A percentile compares a stretch with the other conserved stretches of the same genome.
phyloP scores from a whole-genome alignment of 2,888 invertebrate genomes.

The Chorisops tibialis region DNA sequence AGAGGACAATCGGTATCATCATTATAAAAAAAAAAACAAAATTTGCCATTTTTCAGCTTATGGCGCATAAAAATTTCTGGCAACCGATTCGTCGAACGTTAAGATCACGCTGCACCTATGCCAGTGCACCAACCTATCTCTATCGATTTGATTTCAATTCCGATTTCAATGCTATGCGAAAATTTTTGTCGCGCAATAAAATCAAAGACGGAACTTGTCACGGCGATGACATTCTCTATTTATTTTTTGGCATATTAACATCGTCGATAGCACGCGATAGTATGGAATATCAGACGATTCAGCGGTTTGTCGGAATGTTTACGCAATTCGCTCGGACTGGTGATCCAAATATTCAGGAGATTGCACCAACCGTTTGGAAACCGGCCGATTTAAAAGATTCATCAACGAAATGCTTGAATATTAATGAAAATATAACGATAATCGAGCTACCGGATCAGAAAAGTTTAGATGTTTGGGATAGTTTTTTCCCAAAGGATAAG shows the following conservation, averaged over 20 bases:
- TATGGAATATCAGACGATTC: conserved; percentile 48
- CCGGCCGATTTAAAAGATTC: conserved; percentile 40
- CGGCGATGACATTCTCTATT: conserved; percentile 50
- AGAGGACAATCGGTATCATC: no score
- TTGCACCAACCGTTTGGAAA: conserved; percentile 38
- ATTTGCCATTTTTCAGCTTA: conserved; percentile 43
- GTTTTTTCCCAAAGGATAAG: conserved; percentile 43
- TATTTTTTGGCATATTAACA: conserved; percentile 48
- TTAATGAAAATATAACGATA: conserved; percentile 47
- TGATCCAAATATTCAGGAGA: conserved; percentile 42
- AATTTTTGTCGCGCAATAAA: conserved; percentile 47
- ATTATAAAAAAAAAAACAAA: not conserved
- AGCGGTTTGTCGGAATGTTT: conserved; percentile 45
- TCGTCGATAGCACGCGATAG: conserved; percentile 44
- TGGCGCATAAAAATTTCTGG: conserved; percentile 50
- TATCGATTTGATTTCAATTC: conserved; percentile 52
- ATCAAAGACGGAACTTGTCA: conserved; percentile 48
- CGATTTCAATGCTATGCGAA: conserved; percentile 48
- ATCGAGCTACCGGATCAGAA: conserved; percentile 49
- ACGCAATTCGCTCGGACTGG: conserved; percentile 47
- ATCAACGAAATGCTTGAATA: conserved; percentile 48
- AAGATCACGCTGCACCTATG: conserved; percentile 42
- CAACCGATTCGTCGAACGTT: conserved; percentile 48
- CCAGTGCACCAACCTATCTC: conserved; percentile 44
- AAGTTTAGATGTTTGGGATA: conserved; percentile 48